Conservation (phyloP, 2,113 vertebrate species). For the Tiliqua scincoides region DNA sequence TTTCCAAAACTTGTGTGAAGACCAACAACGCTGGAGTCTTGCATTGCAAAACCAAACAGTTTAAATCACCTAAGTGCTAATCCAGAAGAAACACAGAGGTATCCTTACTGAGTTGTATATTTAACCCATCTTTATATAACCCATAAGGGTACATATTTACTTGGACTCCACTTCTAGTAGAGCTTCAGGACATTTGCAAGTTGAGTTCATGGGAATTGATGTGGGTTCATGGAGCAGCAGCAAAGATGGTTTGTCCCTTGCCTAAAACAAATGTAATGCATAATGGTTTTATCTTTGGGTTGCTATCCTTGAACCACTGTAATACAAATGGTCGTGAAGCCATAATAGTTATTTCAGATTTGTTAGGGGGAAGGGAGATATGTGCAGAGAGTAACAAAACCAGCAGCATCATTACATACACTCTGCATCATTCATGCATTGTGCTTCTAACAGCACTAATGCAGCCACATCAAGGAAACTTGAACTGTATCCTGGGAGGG, state of each 20-base stretch:
- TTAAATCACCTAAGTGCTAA: constrained; percentile 82
- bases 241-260: not conserved
- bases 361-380: not conserved
- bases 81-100: constrained; percentile 74
- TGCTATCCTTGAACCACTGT: not conserved
- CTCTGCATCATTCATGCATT: not conserved
- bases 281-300: not conserved
- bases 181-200: not conserved
- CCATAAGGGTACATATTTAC: not conserved
- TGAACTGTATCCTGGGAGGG: too few relatives aligned
- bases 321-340: not conserved
- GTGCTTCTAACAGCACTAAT: too few relatives aligned
- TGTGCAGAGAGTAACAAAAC: not conserved
- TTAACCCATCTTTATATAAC: not conserved
- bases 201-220: not conserved
- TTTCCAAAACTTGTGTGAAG: constrained; percentile 74
- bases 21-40: constrained; percentile 79
- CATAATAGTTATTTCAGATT: not conserved
- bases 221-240: not conserved
- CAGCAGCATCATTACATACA: not conserved
- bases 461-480: too few relatives aligned
- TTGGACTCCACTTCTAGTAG: not conserved
- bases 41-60: constrained; percentile 81
- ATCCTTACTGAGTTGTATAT: constrained; percentile 60
- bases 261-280: not conserved